phyloP scores from a whole-genome alignment of 1,140 invertebrate genomes.

The Octopus bimaculoides region DNA sequence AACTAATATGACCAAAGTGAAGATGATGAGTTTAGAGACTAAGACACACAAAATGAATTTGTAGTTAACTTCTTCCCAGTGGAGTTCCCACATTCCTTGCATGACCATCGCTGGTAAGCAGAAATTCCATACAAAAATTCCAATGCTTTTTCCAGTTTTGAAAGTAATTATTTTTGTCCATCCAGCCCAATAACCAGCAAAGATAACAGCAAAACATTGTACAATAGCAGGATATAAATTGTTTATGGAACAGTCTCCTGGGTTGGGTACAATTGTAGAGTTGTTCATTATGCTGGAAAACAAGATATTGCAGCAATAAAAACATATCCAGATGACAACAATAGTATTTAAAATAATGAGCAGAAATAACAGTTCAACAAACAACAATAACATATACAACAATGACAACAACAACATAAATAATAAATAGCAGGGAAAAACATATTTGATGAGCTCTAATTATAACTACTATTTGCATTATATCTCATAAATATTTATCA shows the following conservation, averaged over 20 bases:
- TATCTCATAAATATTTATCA: too few relatives aligned
- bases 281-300: neutral
- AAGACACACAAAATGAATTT: constrained; percentile 81
- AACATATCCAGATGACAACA: too few relatives aligned
- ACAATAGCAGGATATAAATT: constrained; percentile 85
- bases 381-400: too few relatives aligned
- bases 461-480: too few relatives aligned
- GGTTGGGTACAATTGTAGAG: neutral
- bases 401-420: too few relatives aligned
- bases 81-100: constrained; percentile 78
- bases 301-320: neutral
- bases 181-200: constrained; percentile 88
- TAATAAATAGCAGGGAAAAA: too few relatives aligned
- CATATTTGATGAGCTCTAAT: too few relatives aligned
- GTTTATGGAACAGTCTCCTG: constrained; percentile 60
- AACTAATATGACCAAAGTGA: constrained; percentile 76
- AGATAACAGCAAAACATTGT: constrained; percentile 87
- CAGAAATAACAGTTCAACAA: too few relatives aligned
- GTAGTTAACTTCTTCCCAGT: constrained; percentile 82
- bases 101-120: constrained; percentile 90
- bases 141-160: constrained; percentile 82
- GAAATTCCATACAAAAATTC: constrained; percentile 90
- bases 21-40: constrained; percentile 82
- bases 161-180: constrained; percentile 77
- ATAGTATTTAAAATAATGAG: too few relatives aligned